Evolutionary conservation across 2,888 invertebrate genomes (phyloP).

Genomic region (Cepaea hortensis): DNA sequence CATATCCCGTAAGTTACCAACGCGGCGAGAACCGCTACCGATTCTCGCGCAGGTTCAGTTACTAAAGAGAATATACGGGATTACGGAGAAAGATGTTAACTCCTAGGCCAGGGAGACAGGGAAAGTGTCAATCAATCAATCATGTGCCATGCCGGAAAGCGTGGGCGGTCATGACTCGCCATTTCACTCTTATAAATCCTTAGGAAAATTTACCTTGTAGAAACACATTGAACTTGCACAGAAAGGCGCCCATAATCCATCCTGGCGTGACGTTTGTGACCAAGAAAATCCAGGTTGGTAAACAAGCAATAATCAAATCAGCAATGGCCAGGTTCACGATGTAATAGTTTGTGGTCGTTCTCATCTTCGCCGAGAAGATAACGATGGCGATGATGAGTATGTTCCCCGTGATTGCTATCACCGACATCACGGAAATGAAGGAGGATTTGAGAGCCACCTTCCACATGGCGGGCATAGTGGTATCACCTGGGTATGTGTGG

Average conservation of each 20-base stretch:
- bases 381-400: constrained; percentile 65
- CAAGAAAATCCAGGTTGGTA: constrained; percentile 87
- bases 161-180: too few species aligned
- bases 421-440: constrained; percentile 52
- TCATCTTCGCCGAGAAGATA: constrained; percentile 63
- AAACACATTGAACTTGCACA: constrained; percentile 87
- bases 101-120: too few species aligned
- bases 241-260: constrained; percentile 84
- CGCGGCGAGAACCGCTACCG: too few species aligned
- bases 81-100: too few species aligned
- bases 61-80: too few species aligned
- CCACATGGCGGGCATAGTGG: constrained; percentile 53
- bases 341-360: constrained; percentile 73
- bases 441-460: constrained; percentile 63
- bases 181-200: too few species aligned
- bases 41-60: too few species aligned
- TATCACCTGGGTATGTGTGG: too few species aligned
- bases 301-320: constrained; percentile 69
- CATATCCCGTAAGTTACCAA: too few species aligned
- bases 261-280: constrained; percentile 87
- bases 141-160: too few species aligned
- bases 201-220: constrained; percentile 81
- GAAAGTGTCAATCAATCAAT: too few species aligned
- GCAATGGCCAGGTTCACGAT: constrained; percentile 71
- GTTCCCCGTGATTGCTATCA: constrained; percentile 65